Base-by-base conservation (phyloP, 2,797 vertebrate genomes). In the Ctenopoma multispine region DNA sequence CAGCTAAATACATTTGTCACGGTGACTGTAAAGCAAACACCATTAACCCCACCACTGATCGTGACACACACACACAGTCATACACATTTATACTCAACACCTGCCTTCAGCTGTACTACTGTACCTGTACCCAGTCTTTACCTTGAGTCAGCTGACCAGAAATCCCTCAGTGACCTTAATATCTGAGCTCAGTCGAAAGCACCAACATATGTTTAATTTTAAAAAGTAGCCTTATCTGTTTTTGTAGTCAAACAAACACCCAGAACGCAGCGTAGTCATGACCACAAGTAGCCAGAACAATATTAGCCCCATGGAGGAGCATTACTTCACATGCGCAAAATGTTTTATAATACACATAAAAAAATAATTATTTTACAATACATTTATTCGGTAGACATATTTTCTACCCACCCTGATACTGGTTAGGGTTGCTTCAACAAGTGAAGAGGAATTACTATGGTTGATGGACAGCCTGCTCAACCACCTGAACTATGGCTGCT, bases 201-300 rank as follows among this genome's bases (percentile, higher is more conserved):
- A 21, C 53, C 10, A 55, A 21, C n/a, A 6, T 21, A 1, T 20
- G n/a, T 18, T 20, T n/a, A 46, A 46, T 46, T 46, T 43, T 17
- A 43, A 17, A 43, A 18, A 17, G 5, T 43, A 17, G 15, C 31
- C 31, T 36, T 1, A 15, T 59, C 14, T 38, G 23, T 17, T 23
- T 61, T 29, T 41, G 62, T 21, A 23, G 1, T 18, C 21, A 36
- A 8, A 51, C 5, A 11, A 12, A 57, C 34, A 53, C 20, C 6
- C 7, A 2, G 20, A 17, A 17, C 17, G 2, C 41, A 43, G 41
- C 18, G 7, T 4, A 46, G 18, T 46, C 18, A n/a, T 15, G 47
- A 57, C 38, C 40, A 61, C 68, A 64, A 49, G 44, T 65, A 64
- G 69, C 24, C 20, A 36, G 15, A 43, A 43, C 41, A 17, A 43